phyloP scores from a whole-genome alignment of 2,888 invertebrate genomes.

The Glyphotaelius pellucidus region DNA sequence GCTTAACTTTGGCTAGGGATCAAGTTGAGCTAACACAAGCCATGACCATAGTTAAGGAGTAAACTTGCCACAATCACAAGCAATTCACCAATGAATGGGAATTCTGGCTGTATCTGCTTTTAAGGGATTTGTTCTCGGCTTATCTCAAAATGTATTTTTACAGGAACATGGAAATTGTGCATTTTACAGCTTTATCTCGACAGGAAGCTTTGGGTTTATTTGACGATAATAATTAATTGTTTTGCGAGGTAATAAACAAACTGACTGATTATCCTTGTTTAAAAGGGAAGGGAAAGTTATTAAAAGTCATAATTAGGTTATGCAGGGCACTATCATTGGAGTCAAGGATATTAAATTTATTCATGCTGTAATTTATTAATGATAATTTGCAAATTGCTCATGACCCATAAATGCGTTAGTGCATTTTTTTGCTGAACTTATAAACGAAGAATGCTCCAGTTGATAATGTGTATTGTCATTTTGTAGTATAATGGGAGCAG shows the following conservation, averaged over 20 bases:
- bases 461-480: not conserved
- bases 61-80: not conserved
- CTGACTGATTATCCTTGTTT: not conserved
- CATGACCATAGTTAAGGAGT: not conserved
- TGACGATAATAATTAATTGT: conserved; percentile 2
- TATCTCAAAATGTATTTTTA: not conserved
- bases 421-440: not conserved
- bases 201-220: conserved; percentile 18
- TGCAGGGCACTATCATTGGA: not conserved
- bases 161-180: not conserved
- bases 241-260: not conserved
- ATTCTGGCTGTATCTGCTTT: not conserved
- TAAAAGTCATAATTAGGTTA: conserved; percentile 13
- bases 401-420: not conserved
- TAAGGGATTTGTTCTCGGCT: conserved; percentile 6
- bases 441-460: not conserved
- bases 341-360: conserved; percentile 25
- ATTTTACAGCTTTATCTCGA: conserved; percentile 21
- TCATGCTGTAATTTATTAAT: not conserved
- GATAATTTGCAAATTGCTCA: not conserved
- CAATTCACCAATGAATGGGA: conserved; percentile 14
- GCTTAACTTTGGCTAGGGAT: not conserved
- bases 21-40: not conserved
- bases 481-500: too few relatives aligned
- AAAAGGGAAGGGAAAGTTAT: not conserved